Evolutionary conservation across 1,140 invertebrate genomes (phyloP), one percentile per base, ranked within the genome.

Genomic region (Drosophila ironensis): DNA sequence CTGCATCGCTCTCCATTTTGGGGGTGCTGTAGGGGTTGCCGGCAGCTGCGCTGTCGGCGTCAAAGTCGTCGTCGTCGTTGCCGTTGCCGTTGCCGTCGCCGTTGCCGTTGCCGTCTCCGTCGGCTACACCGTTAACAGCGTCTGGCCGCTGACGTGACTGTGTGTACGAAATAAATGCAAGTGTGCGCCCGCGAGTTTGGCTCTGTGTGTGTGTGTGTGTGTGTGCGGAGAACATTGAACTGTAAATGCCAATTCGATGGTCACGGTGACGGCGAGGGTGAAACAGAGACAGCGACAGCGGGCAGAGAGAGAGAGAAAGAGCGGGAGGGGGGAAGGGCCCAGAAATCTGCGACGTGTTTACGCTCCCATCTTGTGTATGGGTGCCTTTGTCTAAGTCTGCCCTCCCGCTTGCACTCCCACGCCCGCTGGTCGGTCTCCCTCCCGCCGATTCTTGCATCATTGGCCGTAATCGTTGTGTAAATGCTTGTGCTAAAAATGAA

Each of bases 181-280:
- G 17, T 38, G 17, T 38, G 24, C 16, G 28, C 33, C n/a, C 5
- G 20, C n/a, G n/a, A n/a, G n/a, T n/a, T 3, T 22, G 20, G 5
- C 2, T 22, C 17, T 33, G 38, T 27, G 14, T 45, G 42, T 37
- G 38, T 46, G 25, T 59, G 54, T 51, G 28, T 67, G 25, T 61
- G 60, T 54, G 38, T 46, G 51, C 42, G 37, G 76, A 86, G 80
- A 71, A 81, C 80, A 87, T 86, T 86, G 80, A 86, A 86, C 80
- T 86, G 80, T 72, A 86, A 84, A 74, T 80, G 81, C 80, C 71
- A 87, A 80, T 86, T 74, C 75, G 80, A 86, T 86, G 80, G 80
- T 86, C 80, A 86, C 45, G 78, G 80, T 75, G 80, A 86, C 74
- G 47, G 52, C 61, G 60, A 54, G 57, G n/a, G n/a, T n/a, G n/a